Percentiles rank a stretch among this genome's conserved stretches.
These are phyloP conservation scores for Phenganax subtilis DNA, from an alignment of 92 coral and sea anemone species.

Conservation along the genomic window DNA sequence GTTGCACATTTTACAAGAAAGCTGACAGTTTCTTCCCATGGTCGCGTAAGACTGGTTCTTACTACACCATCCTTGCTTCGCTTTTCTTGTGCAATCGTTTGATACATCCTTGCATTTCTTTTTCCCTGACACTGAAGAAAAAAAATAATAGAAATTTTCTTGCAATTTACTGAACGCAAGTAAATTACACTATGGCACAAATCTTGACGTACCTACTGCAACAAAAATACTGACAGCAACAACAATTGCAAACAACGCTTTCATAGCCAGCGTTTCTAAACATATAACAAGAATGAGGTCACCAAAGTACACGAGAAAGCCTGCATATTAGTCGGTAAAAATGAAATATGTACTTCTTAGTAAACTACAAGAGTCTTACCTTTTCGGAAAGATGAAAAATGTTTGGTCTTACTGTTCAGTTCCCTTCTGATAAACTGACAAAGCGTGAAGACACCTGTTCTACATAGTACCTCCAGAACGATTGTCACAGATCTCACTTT, in stretches of 20 bases:
- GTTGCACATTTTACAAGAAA: conserved; percentile 65
- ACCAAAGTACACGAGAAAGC: not conserved
- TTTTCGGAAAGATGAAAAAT: not conserved
- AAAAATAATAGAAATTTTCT: not conserved
- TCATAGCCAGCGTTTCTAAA: conserved; percentile 10
- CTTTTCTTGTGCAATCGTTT: conserved; percentile 17
- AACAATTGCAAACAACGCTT: not conserved
- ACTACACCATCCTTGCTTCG: conserved; percentile 31
- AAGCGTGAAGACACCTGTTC: conserved; percentile 18
- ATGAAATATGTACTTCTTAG: not conserved
- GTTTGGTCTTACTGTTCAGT: conserved; percentile 2
- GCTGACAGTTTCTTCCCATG: conserved; percentile 66
- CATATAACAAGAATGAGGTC: not conserved
- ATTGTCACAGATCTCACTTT: not conserved
- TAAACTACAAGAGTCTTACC: not conserved
- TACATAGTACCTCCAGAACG: not conserved
- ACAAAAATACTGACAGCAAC: conserved; percentile 3
- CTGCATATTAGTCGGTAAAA: not conserved
- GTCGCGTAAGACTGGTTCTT: conserved; percentile 36
- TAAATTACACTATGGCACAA: not conserved
- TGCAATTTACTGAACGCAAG: not conserved
- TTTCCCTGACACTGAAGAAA: conserved; percentile 17
- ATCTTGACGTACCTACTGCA: not conserved
- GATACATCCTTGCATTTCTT: conserved; percentile 19
- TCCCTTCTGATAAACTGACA: not conserved